Base-by-base conservation (phyloP, 2,113 vertebrate species). In the Struthio camelus region DNA sequence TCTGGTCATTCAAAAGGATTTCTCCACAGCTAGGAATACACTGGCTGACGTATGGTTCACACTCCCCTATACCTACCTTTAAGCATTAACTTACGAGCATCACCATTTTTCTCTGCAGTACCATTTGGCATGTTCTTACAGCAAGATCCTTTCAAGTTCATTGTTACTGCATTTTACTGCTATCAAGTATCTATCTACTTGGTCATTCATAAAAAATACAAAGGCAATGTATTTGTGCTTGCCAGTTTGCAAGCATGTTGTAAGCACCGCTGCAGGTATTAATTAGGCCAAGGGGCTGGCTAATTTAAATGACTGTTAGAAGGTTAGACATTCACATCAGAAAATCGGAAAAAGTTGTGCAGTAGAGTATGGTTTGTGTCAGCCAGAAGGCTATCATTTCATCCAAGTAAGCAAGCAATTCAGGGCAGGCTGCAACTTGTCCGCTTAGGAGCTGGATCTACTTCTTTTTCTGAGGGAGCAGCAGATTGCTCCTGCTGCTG, bases 251-350 rank as follows among this genome's bases (percentile, higher is more conserved):
- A 62, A 65, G 48, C 11, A 2, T 17, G n/a, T 0, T 14, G n/a
- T 0, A 2, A 25, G 4, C 27, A 32, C 28, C 0, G 0, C 11
- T 66, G 7, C 8, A 1, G 46, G 54, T 32, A 65, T 48, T 59
- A 13, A 0, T 50, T 50, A 11, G 46, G 51, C 34, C n/a, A 38
- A 34, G 16, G 15, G 5, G 4, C 51, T 48, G 22, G 13, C 28
- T 54, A 40, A 38, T n/a, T 87, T 58, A 25, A 58, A 16, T 3
- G 34, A 10, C n/a, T 19, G 73, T 65, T 53, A 44, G 27, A 80
- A 87, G 8, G 40, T 67, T 82, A 53, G 82, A 62, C 0, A 0
- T 64, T 72, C 8, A 1, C 16, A 32, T 62, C 46, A 50, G 40
- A 69, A 8, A 40, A 25, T 71, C 56, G 32, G 71, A 40, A 85